Evolutionary conservation across 1,140 invertebrate genomes (phyloP), one percentile per base, ranked within the genome.

Genomic region (Ceratitis capitata): DNA sequence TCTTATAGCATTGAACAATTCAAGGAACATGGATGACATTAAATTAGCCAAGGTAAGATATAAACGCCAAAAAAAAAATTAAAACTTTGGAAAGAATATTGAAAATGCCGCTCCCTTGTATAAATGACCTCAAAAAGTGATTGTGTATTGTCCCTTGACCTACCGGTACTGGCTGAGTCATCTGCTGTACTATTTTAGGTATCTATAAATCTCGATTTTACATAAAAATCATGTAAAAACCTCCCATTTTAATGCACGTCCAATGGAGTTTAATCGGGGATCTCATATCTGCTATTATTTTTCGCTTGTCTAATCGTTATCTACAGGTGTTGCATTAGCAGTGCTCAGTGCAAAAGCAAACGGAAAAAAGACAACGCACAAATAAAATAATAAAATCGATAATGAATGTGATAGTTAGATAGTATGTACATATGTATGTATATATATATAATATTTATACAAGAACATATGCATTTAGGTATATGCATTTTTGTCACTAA

Each of bases 1-100:
- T 39, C 3, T 19, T 53, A n/a, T 19, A 6, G 26, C 26, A 9
- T 35, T n/a, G 19, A 23, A 14, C 32, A 26, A 26, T 56, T 56
- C 29, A 83, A 53, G 26, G 83, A 61, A 29, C 16, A 84, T 85
- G 84, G 84, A 85, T 26, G 84, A 85, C 61, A 85, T 85, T 29
- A 85, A 85, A 49, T 32, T 85, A n/a, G 84, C 84, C 23, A 85
- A 85, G 84, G 84, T 85, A 53, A 53, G 61, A 12, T 47, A 39
- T n/a, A n/a, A n/a, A n/a, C n/a, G n/a, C n/a, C n/a, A n/a, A n/a
- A n/a, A 45, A 39, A 26, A 64, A n/a, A 16, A 23, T 45, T 78
- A 23, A 56, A 56, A 56, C 23, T n/a, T 53, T 53, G n/a, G 12
- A n/a, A n/a, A n/a, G n/a, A 12, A 45, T 78, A 2, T 42, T 16